Percentiles rank a stretch among this genome's conserved stretches.
phyloP scores from a whole-genome alignment of 2,797 vertebrate genomes.

The Xenopus petersii region DNA sequence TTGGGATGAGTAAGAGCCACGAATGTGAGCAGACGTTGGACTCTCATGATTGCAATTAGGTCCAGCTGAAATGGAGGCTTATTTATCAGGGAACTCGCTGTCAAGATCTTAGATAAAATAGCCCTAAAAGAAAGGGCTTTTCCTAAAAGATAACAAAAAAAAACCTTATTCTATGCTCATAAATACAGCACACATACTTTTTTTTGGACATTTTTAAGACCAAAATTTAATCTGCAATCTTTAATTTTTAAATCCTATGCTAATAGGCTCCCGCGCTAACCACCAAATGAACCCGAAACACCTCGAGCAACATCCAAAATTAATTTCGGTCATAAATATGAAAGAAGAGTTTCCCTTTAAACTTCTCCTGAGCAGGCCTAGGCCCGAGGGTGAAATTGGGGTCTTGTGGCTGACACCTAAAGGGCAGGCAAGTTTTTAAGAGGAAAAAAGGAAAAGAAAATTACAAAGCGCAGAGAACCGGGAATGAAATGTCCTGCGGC shows the following conservation, averaged over 20 bases:
- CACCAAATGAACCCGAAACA: too few relatives aligned
- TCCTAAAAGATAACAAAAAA: too few relatives aligned
- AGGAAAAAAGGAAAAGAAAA: background rate
- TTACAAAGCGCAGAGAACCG: background rate
- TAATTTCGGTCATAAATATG: background rate
- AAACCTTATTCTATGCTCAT: too few relatives aligned
- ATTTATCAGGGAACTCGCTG: too few relatives aligned
- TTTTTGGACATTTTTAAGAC: too few relatives aligned
- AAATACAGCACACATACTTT: too few relatives aligned
- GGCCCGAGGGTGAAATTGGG: background rate
- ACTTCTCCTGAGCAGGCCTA: background rate
- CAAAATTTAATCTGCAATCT: background rate
- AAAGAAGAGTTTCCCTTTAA: background rate
- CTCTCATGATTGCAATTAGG: too few relatives aligned
- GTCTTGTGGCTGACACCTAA: background rate
- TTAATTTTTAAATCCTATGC: background rate
- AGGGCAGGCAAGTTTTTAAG: background rate
- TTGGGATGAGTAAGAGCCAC: too few relatives aligned
- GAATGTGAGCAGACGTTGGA: too few relatives aligned
- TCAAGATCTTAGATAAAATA: too few relatives aligned
- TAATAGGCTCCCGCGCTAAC: background rate
- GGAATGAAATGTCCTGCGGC: conserved; percentile 14
- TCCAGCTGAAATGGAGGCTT: too few relatives aligned
- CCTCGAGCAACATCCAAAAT: background rate
- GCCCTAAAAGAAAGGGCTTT: too few relatives aligned